These are phyloP conservation scores for Apamea anceps DNA, from an alignment of 2,888 invertebrate genomes.

Conservation along the genomic window DNA sequence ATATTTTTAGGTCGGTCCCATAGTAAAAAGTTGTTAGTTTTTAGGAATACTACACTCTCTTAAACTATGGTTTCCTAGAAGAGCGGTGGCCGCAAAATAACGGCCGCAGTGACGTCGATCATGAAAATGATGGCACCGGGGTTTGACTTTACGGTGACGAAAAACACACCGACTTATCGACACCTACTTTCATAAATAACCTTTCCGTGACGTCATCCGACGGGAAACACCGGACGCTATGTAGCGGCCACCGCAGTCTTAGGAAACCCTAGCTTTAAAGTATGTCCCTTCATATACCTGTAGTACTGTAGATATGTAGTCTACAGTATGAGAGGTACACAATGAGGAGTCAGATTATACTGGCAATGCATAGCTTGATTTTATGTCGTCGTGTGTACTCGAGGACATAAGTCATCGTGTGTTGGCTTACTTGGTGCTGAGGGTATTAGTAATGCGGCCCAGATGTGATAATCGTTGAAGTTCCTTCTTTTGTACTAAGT, in stretches of 20 bases:
- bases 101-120: neutral
- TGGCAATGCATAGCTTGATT: neutral
- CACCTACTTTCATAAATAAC: neutral
- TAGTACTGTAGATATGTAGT: too few relatives aligned
- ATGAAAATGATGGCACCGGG: neutral
- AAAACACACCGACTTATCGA: neutral
- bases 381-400: conserved; percentile 31
- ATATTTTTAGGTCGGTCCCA: neutral
- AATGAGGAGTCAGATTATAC: conserved; percentile 6
- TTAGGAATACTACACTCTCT: too few relatives aligned
- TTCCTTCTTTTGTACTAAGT: neutral
- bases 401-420: conserved; percentile 56
- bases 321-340: neutral
- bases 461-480: conserved; percentile 36
- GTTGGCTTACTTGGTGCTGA: conserved; percentile 40
- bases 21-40: neutral
- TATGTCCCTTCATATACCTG: neutral
- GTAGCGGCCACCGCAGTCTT: neutral
- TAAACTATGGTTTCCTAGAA: neutral
- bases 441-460: conserved; percentile 45
- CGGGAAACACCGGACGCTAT: neutral
- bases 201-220: neutral
- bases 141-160: neutral
- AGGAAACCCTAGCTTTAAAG: neutral
- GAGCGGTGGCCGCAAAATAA: neutral